Base-by-base conservation (phyloP, 2,113 vertebrate species). In the Ranitomeya imitator region DNA sequence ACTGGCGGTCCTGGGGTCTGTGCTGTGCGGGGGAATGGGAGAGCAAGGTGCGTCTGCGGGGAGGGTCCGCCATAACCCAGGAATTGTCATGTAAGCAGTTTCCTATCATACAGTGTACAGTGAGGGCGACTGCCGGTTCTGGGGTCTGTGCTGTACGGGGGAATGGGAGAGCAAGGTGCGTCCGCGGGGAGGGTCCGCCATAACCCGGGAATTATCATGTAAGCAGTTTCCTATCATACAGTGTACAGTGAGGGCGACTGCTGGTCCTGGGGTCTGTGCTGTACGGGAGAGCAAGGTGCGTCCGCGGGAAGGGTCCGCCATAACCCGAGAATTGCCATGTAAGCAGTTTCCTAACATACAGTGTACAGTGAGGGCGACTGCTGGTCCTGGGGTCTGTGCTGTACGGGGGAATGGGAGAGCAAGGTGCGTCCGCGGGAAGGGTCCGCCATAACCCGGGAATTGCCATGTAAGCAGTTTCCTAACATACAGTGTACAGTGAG, bases 91-190 rank as follows among this genome's bases (percentile, higher is more conserved):
- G 63, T 7, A 60, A 60, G 59, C 16, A 60, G 59, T 60, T 60
- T 16, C 59, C 16, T 60, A 45, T 2, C 37, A 14, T 60, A 60
- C 16, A 4, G 59, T 60, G 59, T 7, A 16, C 59, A 11, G 16
- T 60, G 59, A 4, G 16, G 11, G 59, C 11, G 59, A 31, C 26
- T 31, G 26, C 26, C 26, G 2, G 26, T 31, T 2, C 26, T 31
- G 26, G 26, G 26, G 26, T 31, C 26, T 31, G 26, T 31, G 26
- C 26, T 31, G 26, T 31, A 31, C 26, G 1, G 26, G 26, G 86
- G 94, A 95, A 0, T 94, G 95, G 9, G 96, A 98, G 86, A 83
- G 90, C 0, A 99, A 98, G 96, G 98, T 99, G 90, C 93, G 92
- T 15, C 55, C 21, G 74, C 0, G 18, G 4, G 8, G 71, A 1